Percentiles rank a stretch among this genome's conserved stretches.
These are phyloP conservation scores for Acanthurus tractus DNA, from an alignment of 2,797 vertebrate species.

Conservation along the genomic window DNA sequence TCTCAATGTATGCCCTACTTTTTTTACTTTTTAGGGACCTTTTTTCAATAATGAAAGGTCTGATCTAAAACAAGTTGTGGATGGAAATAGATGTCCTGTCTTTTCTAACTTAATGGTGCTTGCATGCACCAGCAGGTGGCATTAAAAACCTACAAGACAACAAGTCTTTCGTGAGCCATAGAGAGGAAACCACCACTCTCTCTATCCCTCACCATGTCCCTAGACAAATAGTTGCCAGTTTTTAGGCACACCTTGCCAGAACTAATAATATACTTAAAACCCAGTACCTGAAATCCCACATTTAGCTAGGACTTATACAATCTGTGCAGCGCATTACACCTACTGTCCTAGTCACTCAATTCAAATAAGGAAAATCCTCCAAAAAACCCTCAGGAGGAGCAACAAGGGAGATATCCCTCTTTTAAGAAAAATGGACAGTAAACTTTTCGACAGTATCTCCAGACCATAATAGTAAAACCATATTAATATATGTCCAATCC, in stretches of 20 bases:
- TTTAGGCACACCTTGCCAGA: background rate
- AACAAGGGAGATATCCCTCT: background rate
- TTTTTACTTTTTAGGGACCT: background rate
- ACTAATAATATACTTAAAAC: background rate
- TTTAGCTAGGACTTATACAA: background rate
- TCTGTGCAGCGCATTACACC: background rate
- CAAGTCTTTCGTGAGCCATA: background rate
- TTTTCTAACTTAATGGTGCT: constrained; percentile 10
- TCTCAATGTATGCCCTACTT: background rate
- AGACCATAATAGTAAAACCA: background rate
- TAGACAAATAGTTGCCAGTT: background rate
- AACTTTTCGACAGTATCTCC: no score
- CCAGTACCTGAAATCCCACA: background rate
- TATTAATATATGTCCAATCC: no score
- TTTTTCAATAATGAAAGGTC: background rate
- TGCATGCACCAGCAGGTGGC: constrained; percentile 66
- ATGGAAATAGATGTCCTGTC: background rate
- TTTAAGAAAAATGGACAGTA: background rate
- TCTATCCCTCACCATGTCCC: background rate
- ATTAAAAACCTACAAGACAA: constrained; percentile 38
- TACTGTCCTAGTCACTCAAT: background rate
- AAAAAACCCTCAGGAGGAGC: background rate
- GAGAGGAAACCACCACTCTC: background rate
- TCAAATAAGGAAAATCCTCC: background rate
- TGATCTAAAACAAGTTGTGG: background rate